Evolutionary conservation across 2,797 vertebrate genomes (phyloP).

Genomic region (Danio tinwini): DNA sequence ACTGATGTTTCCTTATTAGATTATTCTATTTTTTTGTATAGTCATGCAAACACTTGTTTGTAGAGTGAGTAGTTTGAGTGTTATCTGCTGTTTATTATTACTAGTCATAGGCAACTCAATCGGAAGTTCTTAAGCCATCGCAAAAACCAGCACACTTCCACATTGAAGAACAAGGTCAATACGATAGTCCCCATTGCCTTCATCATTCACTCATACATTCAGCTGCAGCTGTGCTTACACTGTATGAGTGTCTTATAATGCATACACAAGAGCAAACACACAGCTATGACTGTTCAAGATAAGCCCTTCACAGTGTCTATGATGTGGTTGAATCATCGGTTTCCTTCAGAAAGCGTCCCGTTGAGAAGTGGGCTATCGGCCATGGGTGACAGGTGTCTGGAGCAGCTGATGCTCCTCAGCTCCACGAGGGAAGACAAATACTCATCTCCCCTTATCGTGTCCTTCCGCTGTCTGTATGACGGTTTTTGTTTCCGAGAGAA

Average conservation of each 20-base stretch:
- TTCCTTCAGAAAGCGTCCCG: conserved; percentile 2
- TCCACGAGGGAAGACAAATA: not conserved
- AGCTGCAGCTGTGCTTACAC: not conserved
- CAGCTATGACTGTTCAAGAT: conserved; percentile 13
- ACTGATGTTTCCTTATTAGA: too few relatives aligned
- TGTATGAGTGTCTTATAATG: not conserved
- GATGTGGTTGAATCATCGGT: not conserved
- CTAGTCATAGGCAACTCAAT: too few relatives aligned
- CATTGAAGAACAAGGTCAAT: too few relatives aligned
- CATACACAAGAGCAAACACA: not conserved
- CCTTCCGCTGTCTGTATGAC: conserved; percentile 22
- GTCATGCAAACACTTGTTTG: too few relatives aligned
- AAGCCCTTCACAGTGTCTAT: conserved; percentile 15
- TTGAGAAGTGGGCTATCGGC: conserved; percentile 8
- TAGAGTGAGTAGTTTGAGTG: too few relatives aligned
- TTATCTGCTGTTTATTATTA: too few relatives aligned
- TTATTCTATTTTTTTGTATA: too few relatives aligned
- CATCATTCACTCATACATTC: too few relatives aligned
- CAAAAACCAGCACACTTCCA: too few relatives aligned
- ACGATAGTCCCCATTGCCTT: too few relatives aligned
- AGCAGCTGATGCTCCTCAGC: conserved; percentile 6
- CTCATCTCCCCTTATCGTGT: conserved; percentile 21
- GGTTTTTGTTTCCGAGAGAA: not conserved
- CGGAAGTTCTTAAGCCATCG: too few relatives aligned
- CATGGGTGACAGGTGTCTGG: conserved; percentile 8